These are phyloP conservation scores for Schizothorax lantsangensis DNA, from an alignment of 2,797 vertebrate species.

Conservation along the genomic window DNA sequence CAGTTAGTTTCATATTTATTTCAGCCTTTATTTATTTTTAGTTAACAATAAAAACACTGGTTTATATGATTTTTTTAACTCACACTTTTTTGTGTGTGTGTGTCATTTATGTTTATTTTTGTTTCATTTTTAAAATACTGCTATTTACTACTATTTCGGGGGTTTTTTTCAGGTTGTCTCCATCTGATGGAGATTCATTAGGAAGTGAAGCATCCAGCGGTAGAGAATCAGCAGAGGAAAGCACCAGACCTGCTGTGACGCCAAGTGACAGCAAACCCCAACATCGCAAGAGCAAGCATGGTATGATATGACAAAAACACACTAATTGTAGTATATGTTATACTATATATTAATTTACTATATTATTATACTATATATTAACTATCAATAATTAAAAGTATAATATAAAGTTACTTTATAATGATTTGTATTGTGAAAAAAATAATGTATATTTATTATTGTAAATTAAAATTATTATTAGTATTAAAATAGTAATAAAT, in stretches of 20 bases:
- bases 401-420: neutral
- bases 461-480: neutral
- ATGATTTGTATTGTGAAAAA: neutral
- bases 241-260: slow-evolving; percentile 77
- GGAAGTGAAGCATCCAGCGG: slow-evolving; percentile 92
- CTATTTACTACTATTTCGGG: no score
- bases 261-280: slow-evolving; percentile 81
- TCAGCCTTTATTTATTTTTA: neutral
- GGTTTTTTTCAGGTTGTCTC: slow-evolving; percentile 82
- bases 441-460: neutral
- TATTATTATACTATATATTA: neutral
- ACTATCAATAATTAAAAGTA: neutral
- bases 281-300: slow-evolving; percentile 83
- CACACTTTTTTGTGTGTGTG: neutral
- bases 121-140: no score
- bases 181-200: slow-evolving; percentile 92
- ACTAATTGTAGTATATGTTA: neutral
- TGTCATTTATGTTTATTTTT: no score
- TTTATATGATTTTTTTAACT: neutral
- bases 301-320: slow-evolving; percentile 68
- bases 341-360: neutral
- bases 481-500: neutral
- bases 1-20: neutral
- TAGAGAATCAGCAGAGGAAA: slow-evolving; percentile 89
- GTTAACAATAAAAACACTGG: neutral